Conservation (phyloP, 92 coral and sea anemone species). For the Anthopleura xanthogrammica region DNA sequence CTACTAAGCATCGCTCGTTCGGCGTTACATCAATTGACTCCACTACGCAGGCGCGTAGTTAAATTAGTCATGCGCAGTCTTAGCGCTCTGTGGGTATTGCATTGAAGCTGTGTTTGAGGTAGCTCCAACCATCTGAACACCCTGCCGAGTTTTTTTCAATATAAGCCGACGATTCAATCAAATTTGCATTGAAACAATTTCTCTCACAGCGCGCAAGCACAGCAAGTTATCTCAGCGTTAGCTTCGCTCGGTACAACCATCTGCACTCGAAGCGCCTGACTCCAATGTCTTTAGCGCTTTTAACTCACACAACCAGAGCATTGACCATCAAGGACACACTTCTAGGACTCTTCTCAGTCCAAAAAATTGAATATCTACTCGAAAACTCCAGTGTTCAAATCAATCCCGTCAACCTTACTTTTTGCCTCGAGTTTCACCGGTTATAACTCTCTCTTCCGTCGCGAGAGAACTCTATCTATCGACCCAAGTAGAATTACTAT, state of each 20-base stretch:
- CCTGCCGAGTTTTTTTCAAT: constrained; percentile 88
- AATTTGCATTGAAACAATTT: constrained; percentile 91
- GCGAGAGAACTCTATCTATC: not conserved
- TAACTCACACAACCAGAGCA: not conserved
- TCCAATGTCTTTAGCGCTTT: constrained; percentile 11
- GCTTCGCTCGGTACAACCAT: constrained; percentile 13
- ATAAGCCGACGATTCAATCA: constrained; percentile 87
- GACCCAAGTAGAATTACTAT: not conserved
- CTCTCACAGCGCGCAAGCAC: constrained; percentile 60
- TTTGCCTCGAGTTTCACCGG: not conserved
- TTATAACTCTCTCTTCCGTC: not conserved
- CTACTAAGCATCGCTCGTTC: constrained; percentile 8
- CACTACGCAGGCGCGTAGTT: constrained; percentile 31
- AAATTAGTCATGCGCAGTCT: constrained; percentile 48
- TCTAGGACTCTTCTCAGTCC: not conserved
- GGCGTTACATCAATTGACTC: constrained; percentile 10
- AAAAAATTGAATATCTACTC: not conserved
- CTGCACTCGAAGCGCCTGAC: constrained; percentile 15
- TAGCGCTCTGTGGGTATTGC: constrained; percentile 73
- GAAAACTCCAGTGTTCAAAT: not conserved
- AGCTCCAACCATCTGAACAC: constrained; percentile 61
- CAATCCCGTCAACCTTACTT: not conserved
- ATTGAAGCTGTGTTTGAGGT: constrained; percentile 65
- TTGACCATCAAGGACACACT: not conserved
- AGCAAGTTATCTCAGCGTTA: constrained; percentile 25